Conservation (phyloP, 2,113 vertebrate genomes). For the Myotis lucifugus region DNA sequence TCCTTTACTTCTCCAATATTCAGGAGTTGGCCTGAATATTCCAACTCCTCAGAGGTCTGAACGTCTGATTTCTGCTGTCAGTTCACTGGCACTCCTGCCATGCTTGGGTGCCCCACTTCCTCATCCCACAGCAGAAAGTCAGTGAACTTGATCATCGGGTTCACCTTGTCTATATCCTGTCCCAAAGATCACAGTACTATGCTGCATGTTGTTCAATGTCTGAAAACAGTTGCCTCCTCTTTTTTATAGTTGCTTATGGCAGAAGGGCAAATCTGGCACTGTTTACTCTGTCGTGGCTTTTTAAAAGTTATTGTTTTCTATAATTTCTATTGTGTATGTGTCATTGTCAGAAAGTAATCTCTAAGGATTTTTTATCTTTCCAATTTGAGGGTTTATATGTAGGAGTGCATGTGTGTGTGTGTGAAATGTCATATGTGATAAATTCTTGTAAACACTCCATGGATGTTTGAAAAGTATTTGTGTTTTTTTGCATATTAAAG, state of each 20-base stretch:
- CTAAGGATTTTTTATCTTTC: background rate
- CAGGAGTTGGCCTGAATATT: background rate
- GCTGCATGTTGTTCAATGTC: background rate
- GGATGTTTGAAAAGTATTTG: background rate
- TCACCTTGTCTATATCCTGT: background rate
- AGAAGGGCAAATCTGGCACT: background rate
- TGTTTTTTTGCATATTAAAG: background rate
- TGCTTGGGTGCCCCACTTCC: no score
- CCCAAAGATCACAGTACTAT: background rate
- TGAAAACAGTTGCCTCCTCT: background rate
- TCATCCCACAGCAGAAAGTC: background rate
- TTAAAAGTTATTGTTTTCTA: background rate
- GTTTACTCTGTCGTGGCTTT: background rate
- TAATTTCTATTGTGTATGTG: background rate
- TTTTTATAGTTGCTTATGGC: background rate
- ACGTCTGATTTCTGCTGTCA: background rate
- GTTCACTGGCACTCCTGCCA: background rate
- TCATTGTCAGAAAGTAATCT: background rate
- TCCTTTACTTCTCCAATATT: background rate
- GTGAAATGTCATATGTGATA: background rate
- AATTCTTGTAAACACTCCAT: background rate
- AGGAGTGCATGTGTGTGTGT: background rate
- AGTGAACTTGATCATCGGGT: background rate
- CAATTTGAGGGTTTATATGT: background rate
- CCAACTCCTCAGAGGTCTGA: background rate